A percentile compares a stretch with the other conserved stretches of the same genome.
Conservation (phyloP, 1,140 invertebrate genomes). For the Drosophila trapezifrons region DNA sequence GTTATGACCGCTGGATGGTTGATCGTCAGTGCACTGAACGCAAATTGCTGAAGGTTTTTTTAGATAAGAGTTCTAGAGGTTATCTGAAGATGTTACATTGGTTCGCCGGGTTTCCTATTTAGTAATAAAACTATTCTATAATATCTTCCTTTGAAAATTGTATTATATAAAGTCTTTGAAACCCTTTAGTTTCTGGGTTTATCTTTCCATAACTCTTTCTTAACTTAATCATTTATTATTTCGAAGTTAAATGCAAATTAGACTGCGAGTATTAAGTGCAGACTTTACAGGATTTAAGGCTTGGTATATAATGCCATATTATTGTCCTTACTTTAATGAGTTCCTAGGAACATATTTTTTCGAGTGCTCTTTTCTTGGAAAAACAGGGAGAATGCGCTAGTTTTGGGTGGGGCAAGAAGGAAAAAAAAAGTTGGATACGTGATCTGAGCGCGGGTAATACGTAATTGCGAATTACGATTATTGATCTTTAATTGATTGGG, state of each 20-base stretch:
- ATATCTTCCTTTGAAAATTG: not conserved
- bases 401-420: slow-evolving; percentile 35
- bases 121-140: not conserved
- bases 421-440: slow-evolving; percentile 17
- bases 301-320: not conserved
- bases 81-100: not conserved
- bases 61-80: too few species aligned
- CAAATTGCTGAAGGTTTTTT: not conserved
- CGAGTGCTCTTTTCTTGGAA: slow-evolving; percentile 11
- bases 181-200: too few species aligned
- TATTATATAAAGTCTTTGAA: not conserved
- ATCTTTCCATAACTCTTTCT: too few species aligned
- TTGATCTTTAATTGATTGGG: slow-evolving; percentile 64
- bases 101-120: not conserved
- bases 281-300: too few species aligned
- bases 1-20: slow-evolving; percentile 47
- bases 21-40: slow-evolving; percentile 11
- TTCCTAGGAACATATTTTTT: not conserved
- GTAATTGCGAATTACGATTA: slow-evolving; percentile 72
- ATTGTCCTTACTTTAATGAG: not conserved
- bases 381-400: not conserved
- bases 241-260: too few species aligned
- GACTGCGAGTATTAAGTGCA: too few species aligned
- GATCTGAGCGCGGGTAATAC: slow-evolving; percentile 49
- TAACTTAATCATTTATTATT: too few species aligned